Percentiles rank a stretch among this genome's conserved stretches.
These are phyloP conservation scores for Pyrrhosoma nymphula DNA, from an alignment of 2,888 invertebrate species.

Conservation along the genomic window DNA sequence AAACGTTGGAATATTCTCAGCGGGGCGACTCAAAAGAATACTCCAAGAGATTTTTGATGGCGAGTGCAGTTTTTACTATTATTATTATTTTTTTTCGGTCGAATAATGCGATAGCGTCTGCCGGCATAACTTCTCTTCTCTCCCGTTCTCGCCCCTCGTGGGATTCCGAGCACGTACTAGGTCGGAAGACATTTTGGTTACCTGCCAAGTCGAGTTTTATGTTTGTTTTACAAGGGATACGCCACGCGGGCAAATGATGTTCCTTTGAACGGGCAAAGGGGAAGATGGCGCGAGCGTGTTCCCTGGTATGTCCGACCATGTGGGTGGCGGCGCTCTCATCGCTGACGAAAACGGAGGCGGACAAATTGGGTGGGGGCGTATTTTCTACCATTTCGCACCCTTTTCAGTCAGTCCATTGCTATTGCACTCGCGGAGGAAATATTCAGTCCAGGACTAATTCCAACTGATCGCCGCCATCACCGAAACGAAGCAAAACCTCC, in stretches of 20 bases:
- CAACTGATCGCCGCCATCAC: not conserved
- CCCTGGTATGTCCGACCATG: not conserved
- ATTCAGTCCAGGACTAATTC: not conserved
- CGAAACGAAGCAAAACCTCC: not conserved
- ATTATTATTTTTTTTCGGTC: not conserved
- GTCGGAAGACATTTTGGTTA: not conserved
- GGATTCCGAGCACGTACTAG: not conserved
- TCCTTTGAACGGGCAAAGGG: not conserved
- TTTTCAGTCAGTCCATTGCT: not conserved
- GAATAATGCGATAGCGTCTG: not conserved
- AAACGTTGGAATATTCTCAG: not conserved
- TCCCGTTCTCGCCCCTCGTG: not conserved
- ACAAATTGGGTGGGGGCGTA: not conserved
- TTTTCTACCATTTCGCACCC: not conserved
- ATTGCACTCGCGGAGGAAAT: not conserved
- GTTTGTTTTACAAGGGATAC: not conserved
- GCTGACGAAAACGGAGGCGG: not conserved
- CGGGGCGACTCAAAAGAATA: not conserved
- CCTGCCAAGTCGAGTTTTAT: constrained; percentile 13
- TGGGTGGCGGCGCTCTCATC: not conserved
- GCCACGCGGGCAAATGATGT: not conserved
- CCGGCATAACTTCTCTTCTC: not conserved
- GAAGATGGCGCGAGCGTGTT: not conserved
- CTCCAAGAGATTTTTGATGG: not conserved
- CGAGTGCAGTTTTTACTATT: not conserved